Percentiles rank a stretch among this genome's conserved stretches.
These are phyloP conservation scores for Paradoxurus hermaphroditus DNA, from an alignment of 2,113 vertebrate genomes.

Conservation along the genomic window DNA sequence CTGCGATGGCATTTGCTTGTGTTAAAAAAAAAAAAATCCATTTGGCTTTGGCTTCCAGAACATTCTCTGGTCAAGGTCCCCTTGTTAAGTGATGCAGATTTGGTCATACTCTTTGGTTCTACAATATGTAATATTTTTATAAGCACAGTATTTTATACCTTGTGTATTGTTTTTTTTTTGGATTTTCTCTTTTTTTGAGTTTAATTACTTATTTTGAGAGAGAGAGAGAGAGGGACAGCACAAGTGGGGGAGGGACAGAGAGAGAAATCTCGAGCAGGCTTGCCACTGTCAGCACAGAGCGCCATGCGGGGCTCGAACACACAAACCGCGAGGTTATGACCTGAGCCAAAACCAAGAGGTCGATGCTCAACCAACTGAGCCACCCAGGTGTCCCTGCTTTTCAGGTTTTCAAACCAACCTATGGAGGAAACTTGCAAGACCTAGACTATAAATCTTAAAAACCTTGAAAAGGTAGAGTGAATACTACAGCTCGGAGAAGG, in stretches of 20 bases:
- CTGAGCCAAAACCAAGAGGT: too few relatives aligned
- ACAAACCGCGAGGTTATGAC: too few relatives aligned
- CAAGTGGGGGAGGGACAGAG: too few relatives aligned
- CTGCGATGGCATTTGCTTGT: not conserved
- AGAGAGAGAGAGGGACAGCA: too few relatives aligned
- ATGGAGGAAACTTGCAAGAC: not conserved
- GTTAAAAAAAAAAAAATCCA: not conserved
- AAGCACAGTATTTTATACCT: not conserved
- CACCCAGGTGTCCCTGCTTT: not conserved
- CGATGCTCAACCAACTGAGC: too few relatives aligned
- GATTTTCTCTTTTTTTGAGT: too few relatives aligned
- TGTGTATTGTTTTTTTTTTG: not conserved
- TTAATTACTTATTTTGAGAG: too few relatives aligned
- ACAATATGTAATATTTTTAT: not conserved
- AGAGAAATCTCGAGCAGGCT: too few relatives aligned
- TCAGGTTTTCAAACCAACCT: not conserved
- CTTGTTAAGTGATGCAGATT: not conserved
- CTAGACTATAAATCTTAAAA: not conserved
- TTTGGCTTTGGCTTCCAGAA: not conserved
- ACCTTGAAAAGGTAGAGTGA: not conserved
- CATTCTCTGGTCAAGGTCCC: not conserved
- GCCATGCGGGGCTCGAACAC: too few relatives aligned
- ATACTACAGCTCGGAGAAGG: not conserved
- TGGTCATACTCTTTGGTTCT: not conserved
- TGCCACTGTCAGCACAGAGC: too few relatives aligned